phyloP scores from a whole-genome alignment of 2,113 vertebrate genomes.

The Pyrgilauda ruficollis region DNA sequence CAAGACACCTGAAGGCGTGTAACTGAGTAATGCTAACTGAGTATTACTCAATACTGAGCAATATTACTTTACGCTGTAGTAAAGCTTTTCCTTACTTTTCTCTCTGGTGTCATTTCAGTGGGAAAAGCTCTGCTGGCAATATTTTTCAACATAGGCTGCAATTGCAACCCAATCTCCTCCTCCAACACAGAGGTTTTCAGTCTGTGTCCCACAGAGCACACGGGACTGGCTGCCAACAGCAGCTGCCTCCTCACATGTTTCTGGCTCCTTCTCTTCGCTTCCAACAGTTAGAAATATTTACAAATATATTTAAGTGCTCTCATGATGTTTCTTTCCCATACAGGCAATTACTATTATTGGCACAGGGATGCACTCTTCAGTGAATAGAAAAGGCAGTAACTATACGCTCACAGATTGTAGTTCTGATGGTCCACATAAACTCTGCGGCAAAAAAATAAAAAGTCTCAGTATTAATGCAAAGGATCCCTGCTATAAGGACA shows the following conservation, averaged over 20 bases:
- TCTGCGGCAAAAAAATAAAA: neutral
- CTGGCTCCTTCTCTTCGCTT: conserved; percentile 18
- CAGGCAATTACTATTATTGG: neutral
- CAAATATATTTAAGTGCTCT: conserved; percentile 41
- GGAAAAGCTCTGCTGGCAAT: neutral
- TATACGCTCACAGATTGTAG: neutral
- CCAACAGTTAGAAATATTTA: conserved; percentile 44
- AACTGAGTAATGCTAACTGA: neutral
- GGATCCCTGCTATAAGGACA: neutral
- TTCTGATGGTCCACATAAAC: neutral
- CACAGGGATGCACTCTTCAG: neutral
- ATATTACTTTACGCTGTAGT: neutral
- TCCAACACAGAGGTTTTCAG: neutral
- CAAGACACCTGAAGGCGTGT: neutral
- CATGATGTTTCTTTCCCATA: neutral
- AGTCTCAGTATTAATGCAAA: neutral
- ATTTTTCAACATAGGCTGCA: neutral
- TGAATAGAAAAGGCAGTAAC: neutral
- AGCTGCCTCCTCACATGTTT: conserved; percentile 33
- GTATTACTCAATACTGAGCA: neutral
- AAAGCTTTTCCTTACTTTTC: neutral
- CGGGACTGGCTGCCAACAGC: neutral
- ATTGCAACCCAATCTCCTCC: neutral
- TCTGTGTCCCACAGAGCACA: neutral
- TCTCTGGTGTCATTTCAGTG: neutral